Percentiles rank a stretch among this genome's conserved stretches.
These are phyloP conservation scores for Acanthurus leucopareius DNA, from an alignment of 2,797 vertebrate genomes.

Conservation along the genomic window DNA sequence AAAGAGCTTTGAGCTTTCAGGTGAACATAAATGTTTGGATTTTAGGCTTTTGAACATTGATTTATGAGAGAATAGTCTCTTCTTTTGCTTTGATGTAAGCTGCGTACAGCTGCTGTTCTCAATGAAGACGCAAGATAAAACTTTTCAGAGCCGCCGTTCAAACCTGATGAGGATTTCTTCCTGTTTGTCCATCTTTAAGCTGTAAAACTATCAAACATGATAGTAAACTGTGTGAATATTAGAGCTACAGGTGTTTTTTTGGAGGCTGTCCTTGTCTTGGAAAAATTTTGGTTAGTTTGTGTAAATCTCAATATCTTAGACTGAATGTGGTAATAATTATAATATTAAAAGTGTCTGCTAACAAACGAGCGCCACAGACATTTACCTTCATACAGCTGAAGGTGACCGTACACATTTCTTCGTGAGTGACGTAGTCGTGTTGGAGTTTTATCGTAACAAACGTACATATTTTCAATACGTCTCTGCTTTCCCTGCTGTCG, in stretches of 20 bases:
- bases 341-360: background rate
- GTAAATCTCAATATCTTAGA: background rate
- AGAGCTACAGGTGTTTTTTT: slow-evolving; percentile 1
- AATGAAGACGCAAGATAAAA: background rate
- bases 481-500: slow-evolving; percentile 29
- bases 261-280: background rate
- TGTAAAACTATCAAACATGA: too few relatives aligned
- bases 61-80: background rate
- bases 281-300: background rate
- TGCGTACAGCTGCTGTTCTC: background rate
- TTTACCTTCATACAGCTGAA: slow-evolving; percentile 12
- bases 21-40: background rate
- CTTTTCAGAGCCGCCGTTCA: background rate
- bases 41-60: slow-evolving; percentile 12
- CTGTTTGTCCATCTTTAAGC: background rate
- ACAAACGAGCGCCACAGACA: background rate
- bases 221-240: background rate
- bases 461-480: background rate
- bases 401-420: slow-evolving; percentile 10
- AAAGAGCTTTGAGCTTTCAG: background rate
- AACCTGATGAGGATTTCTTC: too few relatives aligned
- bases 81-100: slow-evolving; percentile 8
- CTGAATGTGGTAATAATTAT: too few relatives aligned
- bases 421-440: slow-evolving; percentile 11
- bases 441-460: slow-evolving; percentile 39